These are phyloP conservation scores for Plutomurus gul DNA, from an alignment of 1,140 invertebrate species.

Conservation along the genomic window DNA sequence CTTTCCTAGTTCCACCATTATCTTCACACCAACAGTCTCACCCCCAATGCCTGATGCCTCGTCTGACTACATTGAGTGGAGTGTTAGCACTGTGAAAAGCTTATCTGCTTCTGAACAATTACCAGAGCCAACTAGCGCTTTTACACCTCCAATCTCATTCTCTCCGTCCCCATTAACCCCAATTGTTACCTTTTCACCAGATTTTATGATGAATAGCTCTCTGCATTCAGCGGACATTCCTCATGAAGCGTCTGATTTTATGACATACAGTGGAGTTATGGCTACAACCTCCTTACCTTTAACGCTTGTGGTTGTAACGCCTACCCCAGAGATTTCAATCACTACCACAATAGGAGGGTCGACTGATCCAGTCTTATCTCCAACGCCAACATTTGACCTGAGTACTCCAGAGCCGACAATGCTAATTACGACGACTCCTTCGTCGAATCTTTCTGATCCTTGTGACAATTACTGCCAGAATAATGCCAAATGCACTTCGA, in stretches of 20 bases:
- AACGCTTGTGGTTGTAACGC: neutral
- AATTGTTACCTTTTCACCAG: neutral
- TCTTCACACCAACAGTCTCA: neutral
- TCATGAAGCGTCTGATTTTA: neutral
- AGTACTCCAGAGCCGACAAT: neutral
- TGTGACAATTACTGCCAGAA: slow-evolving; percentile 53
- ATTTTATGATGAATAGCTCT: neutral
- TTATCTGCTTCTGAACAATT: neutral
- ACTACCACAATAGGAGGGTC: neutral
- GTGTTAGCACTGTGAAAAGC: neutral
- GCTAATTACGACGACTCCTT: neutral
- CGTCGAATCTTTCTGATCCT: slow-evolving; percentile 41
- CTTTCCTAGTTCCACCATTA: neutral
- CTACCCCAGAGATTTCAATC: neutral
- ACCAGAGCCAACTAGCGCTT: neutral
- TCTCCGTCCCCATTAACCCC: neutral
- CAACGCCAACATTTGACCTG: neutral
- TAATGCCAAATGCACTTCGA: slow-evolving; percentile 45
- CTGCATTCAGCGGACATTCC: neutral
- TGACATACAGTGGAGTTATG: neutral
- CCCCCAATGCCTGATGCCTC: neutral
- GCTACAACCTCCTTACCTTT: neutral
- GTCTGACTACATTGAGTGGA: neutral
- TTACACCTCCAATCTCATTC: neutral
- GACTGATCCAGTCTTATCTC: neutral